Percentiles rank a stretch among this genome's conserved stretches.
These are phyloP conservation scores for Myotis myotis DNA, from an alignment of 2,797 vertebrate genomes.

Conservation along the genomic window DNA sequence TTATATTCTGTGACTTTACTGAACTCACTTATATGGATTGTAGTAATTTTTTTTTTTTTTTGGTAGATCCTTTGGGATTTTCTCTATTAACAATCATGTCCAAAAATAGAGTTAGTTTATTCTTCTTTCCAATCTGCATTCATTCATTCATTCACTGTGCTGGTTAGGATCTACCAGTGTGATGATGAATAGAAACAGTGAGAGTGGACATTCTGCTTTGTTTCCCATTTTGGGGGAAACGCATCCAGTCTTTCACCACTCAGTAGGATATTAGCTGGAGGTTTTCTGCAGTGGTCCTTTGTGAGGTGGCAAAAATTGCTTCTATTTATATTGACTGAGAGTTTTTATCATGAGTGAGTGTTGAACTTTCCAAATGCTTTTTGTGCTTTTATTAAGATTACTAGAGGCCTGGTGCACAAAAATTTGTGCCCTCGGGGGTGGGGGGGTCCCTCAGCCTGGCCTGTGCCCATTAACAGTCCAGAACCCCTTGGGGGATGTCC, in stretches of 20 bases:
- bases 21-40: not conserved
- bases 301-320: conserved; percentile 1
- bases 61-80: not conserved
- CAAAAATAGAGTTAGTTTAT: not conserved
- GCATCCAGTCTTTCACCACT: not conserved
- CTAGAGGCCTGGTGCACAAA: too few relatives aligned
- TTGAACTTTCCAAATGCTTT: conserved; percentile 18
- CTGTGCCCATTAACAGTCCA: too few relatives aligned
- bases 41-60: conserved; percentile 30
- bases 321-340: not conserved
- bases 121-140: not conserved
- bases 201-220: not conserved
- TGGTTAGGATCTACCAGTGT: not conserved
- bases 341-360: not conserved
- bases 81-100: not conserved
- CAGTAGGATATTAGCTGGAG: not conserved
- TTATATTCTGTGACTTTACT: not conserved
- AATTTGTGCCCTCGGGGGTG: too few relatives aligned
- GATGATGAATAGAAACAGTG: not conserved
- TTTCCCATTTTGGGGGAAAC: not conserved
- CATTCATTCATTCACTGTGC: not conserved
- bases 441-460: too few relatives aligned
- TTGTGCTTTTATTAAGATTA: not conserved
- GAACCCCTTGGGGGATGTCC: too few relatives aligned
- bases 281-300: not conserved